Conservation (phyloP, 2,888 invertebrate species). For the Volucella inflata region DNA sequence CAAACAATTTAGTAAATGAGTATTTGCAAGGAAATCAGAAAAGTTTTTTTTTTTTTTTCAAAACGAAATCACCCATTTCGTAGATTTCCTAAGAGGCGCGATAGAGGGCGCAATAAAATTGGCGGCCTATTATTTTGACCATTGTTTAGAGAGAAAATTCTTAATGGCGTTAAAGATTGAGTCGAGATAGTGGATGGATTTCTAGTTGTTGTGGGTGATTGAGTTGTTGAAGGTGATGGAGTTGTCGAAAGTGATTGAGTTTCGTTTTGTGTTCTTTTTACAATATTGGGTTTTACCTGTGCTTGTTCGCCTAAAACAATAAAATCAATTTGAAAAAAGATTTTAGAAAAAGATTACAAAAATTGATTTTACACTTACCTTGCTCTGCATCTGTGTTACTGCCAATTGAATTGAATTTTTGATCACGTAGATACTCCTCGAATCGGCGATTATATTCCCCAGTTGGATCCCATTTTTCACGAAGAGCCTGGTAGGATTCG, state of each 20-base stretch:
- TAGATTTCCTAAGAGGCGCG: constrained; percentile 65
- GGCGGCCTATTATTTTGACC: constrained; percentile 42
- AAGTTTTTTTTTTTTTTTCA: not conserved
- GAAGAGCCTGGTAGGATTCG: constrained; percentile 88
- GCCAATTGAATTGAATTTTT: constrained; percentile 77
- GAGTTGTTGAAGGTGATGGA: constrained; percentile 24
- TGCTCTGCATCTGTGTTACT: constrained; percentile 59
- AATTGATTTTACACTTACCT: constrained; percentile 39
- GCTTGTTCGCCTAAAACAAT: constrained; percentile 65
- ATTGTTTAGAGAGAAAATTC: constrained; percentile 54
- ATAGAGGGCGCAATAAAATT: constrained; percentile 57
- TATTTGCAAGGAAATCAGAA: constrained; percentile 4
- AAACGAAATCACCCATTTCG: constrained; percentile 54
- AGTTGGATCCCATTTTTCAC: constrained; percentile 88
- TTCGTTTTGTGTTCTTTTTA: constrained; percentile 47
- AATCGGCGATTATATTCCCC: constrained; percentile 86
- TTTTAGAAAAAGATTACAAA: not conserved
- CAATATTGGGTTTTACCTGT: constrained; percentile 69
- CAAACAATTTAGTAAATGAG: constrained; percentile 15
- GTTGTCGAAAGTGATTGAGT: constrained; percentile 54
- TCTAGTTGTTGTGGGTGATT: constrained; percentile 58
- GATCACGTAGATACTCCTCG: constrained; percentile 80
- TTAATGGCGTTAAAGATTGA: constrained; percentile 60
- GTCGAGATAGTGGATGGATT: constrained; percentile 54
- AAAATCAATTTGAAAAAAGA: not conserved